Evolutionary conservation across 2,888 invertebrate genomes (phyloP).

Genomic region (Cinara cedri): DNA sequence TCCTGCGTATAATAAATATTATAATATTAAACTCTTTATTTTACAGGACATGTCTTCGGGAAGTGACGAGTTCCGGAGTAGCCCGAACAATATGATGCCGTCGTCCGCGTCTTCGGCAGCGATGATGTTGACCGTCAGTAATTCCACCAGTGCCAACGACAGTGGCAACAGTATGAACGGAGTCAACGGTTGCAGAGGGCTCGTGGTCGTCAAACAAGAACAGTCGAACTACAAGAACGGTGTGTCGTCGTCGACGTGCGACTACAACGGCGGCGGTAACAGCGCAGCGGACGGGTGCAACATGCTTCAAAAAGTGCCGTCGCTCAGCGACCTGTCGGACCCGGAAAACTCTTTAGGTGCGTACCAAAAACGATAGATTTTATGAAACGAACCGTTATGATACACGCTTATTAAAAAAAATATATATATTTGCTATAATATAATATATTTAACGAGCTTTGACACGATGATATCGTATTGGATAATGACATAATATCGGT

Average conservation of each 20-base stretch:
- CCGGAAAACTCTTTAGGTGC: constrained; percentile 87
- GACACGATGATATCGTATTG: too few relatives aligned
- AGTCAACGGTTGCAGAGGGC: constrained; percentile 24
- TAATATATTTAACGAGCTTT: too few relatives aligned
- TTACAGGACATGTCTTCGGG: constrained; percentile 44
- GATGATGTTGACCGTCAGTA: constrained; percentile 22
- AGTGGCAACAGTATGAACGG: constrained; percentile 24
- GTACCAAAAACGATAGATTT: constrained; percentile 66
- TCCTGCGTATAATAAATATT: too few relatives aligned
- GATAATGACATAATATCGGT: too few relatives aligned
- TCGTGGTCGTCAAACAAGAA: constrained; percentile 42
- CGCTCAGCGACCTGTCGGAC: constrained; percentile 88
- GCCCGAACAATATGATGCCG: constrained; percentile 41
- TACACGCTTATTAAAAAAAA: too few relatives aligned
- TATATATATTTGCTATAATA: too few relatives aligned
- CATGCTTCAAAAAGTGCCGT: constrained; percentile 78
- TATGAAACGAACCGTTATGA: too few relatives aligned
- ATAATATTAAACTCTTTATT: too few relatives aligned
- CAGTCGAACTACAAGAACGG: constrained; percentile 30
- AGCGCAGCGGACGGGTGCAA: constrained; percentile 23
- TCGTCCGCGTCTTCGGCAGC: constrained; percentile 35
- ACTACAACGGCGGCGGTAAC: constrained; percentile 4
- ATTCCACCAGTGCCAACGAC: not conserved
- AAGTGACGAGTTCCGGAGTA: constrained; percentile 29
- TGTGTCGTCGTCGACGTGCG: not conserved